A percentile compares a stretch with the other conserved stretches of the same genome.
Evolutionary conservation across 2,888 invertebrate genomes (phyloP).

Genomic region (Ecdyonurus torrentis): DNA sequence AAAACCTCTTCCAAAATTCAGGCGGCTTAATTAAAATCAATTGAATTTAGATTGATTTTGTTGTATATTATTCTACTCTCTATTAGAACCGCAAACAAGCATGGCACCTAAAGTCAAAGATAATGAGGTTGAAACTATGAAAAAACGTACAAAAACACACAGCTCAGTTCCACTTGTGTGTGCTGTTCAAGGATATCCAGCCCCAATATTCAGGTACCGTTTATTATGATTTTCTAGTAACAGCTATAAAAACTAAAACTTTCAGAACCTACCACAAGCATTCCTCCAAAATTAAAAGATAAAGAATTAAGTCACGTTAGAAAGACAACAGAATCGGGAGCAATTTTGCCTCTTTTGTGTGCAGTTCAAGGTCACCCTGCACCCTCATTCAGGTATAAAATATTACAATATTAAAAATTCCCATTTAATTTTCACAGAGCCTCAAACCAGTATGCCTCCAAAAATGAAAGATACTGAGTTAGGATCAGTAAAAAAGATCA

Average conservation of each 20-base stretch:
- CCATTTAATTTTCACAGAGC: constrained; percentile 26
- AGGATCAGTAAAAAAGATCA: constrained; percentile 12
- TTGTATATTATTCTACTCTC: background rate
- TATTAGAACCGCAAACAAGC: constrained; percentile 15
- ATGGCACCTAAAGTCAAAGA: constrained; percentile 16
- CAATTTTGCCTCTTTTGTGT: constrained; percentile 11
- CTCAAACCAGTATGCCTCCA: constrained; percentile 27
- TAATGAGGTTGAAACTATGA: constrained; percentile 14
- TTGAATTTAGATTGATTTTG: constrained; percentile 6
- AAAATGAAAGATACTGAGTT: constrained; percentile 27
- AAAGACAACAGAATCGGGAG: constrained; percentile 11
- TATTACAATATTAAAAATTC: constrained; percentile 16
- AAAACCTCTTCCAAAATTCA: no score
- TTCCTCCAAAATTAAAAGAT: constrained; percentile 15
- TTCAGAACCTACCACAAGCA: constrained; percentile 15
- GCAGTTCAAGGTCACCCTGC: constrained; percentile 17
- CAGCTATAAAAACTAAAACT: background rate
- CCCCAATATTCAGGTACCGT: constrained; percentile 17
- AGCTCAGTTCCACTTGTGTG: constrained; percentile 41
- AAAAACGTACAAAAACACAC: constrained; percentile 8
- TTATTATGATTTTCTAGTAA: constrained; percentile 10
- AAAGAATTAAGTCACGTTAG: constrained; percentile 15
- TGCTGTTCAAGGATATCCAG: constrained; percentile 41
- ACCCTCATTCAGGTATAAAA: constrained; percentile 15
- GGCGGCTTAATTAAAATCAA: background rate